Base-by-base conservation (phyloP, 2,797 vertebrate genomes). In the Thunnus albacares region DNA sequence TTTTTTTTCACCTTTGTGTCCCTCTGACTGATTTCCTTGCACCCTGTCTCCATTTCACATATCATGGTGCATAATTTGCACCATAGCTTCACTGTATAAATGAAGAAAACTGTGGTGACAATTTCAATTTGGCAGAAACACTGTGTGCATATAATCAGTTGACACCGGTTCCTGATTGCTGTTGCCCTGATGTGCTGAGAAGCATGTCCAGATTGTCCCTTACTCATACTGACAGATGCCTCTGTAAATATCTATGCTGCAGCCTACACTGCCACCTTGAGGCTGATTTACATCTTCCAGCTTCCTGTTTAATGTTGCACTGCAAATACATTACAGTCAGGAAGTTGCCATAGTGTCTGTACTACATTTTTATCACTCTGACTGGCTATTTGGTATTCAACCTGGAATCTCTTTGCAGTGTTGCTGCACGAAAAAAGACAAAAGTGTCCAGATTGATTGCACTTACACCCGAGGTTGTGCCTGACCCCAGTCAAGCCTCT, bases 191-290 rank as follows among this genome's bases (percentile, higher is more conserved):
- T 87, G 84, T 89, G 84, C 83, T 85, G 41, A 82, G 72, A 81
- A 86, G 83, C 81, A 79, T 87, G 89, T 91, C 89, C 87, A 87
- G 83, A 84, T 86, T 87, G 83, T 91, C 79, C 85, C 65, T 81
- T 75, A 71, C 56, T 80, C 81, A 75, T 49, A 75, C 74, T 87
- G 88, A 89, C 80, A 77, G 82, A 67, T 45, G 59, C 62, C 33
- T 65, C 51, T 64, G 63, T 57, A 65, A 65, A 69, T 55, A 59
- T 51, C 71, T 53, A 75, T 81, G 82, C 79, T 75, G 83, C 77
- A 89, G 91, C 84, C 93, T 91, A 79, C 84, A 92, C 85, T 93
- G 92, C 94, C 94, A 93, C 91, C 94, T 91, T 77, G 84, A 94
- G 94, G 92, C 67, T 1, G 20, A 64, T 28, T 49, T 18, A 6